Base-by-base conservation (phyloP, 2,113 vertebrate genomes). In the Malurus cyaneus region DNA sequence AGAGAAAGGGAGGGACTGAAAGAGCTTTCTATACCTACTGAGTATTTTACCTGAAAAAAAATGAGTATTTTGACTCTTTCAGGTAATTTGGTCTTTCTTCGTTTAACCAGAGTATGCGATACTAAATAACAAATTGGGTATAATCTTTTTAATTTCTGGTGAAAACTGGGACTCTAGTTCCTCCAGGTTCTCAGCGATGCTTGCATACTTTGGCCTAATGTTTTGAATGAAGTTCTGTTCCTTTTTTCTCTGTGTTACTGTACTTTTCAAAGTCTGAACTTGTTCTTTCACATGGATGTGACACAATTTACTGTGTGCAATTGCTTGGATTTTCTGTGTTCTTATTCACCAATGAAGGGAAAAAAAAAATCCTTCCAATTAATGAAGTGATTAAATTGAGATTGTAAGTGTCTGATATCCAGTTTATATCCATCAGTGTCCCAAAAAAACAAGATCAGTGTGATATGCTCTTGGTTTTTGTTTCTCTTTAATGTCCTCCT, bases 351-450 rank as follows among this genome's bases (percentile, higher is more conserved):
- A 54, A 4, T 7, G 6, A 66, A 67, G 12, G 26, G 17, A 44
- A 1, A 21, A 64, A 64, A 62, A 52, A 32, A 49, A 6, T 46
- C 25, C 8, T 80, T 52, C 23, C 32, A 92, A 14, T 44, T 54
- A 71, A 61, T 69, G 8, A 86, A 47, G 7, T n/a, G 39, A 52
- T 73, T 73, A 46, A 60, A 57, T n/a, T 24, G 1, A 65, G 32
- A 41, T 65, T 0, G 0, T 44, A 80, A 57, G 11, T 87, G 31
- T 34, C 32, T 25, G 3, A 26, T 70, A 50, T 0, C 25, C 10
- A n/a, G 5, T 87, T 59, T 54, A 16, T 54, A 34, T 85, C 31
- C 9, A 3, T 18, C 26, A 16, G 7, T 73, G 29, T 70, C 19
- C 54, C 31, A 9, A 66, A 47, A 47, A 52, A 81, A 39, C 16